A percentile compares a stretch with the other conserved stretches of the same genome.
phyloP scores from a whole-genome alignment of 2,888 invertebrate genomes.

The Drosophila formosana region DNA sequence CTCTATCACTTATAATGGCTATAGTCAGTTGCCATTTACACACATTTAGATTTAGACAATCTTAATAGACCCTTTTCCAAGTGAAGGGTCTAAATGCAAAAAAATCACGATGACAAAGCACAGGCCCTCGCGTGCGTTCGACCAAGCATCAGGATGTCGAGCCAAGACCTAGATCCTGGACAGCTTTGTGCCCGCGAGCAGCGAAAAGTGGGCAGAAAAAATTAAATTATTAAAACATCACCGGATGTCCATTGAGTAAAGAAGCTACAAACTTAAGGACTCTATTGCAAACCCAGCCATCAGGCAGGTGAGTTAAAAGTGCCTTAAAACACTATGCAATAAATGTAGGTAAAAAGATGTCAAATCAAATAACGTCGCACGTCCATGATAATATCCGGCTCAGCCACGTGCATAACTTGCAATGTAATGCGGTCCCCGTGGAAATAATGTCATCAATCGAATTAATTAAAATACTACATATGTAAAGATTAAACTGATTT shows the following conservation, averaged over 20 bases:
- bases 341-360: constrained; percentile 29
- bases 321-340: constrained; percentile 26
- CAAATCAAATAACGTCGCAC: constrained; percentile 33
- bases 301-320: constrained; percentile 4
- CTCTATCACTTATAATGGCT: too few relatives aligned
- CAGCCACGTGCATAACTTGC: constrained; percentile 46
- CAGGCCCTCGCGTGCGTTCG: constrained; percentile 46
- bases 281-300: constrained; percentile 30
- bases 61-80: too few relatives aligned
- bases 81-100: not conserved
- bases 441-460: constrained; percentile 31
- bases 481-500: too few relatives aligned
- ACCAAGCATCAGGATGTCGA: constrained; percentile 35
- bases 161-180: constrained; percentile 16
- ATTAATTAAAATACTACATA: constrained; percentile 64
- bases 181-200: constrained; percentile 4
- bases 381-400: constrained; percentile 63
- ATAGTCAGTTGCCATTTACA: too few relatives aligned
- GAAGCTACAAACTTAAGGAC: constrained; percentile 57
- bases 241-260: constrained; percentile 74
- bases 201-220: constrained; percentile 15
- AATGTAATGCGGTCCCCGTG: constrained; percentile 30
- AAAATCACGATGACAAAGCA: constrained; percentile 29
- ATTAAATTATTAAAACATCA: constrained; percentile 79
- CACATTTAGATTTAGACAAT: too few relatives aligned